A percentile compares a stretch with the other conserved stretches of the same genome.
These are phyloP conservation scores for Dolomedes plantarius DNA, from an alignment of 2,888 invertebrate species.

Conservation along the genomic window DNA sequence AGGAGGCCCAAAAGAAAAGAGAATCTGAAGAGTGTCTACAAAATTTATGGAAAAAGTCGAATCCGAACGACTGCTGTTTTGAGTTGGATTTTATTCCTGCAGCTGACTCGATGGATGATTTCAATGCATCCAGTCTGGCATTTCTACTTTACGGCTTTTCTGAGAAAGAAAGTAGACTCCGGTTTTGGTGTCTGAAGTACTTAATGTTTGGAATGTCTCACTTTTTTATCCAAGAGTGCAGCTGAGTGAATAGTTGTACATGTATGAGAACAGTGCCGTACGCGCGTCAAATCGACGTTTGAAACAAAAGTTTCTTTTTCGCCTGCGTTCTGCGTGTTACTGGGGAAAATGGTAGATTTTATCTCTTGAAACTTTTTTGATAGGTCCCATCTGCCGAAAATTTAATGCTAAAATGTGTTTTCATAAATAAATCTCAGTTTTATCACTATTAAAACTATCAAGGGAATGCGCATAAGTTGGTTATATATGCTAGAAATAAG, in stretches of 20 bases:
- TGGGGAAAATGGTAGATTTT: no score
- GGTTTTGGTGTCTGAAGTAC: conserved; percentile 5
- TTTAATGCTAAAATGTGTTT: no score
- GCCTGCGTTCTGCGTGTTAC: background rate
- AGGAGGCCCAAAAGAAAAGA: background rate
- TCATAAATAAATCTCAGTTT: no score
- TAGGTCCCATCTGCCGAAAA: no score
- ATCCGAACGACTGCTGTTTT: conserved; percentile 5
- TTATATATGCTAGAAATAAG: no score
- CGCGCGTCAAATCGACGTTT: background rate
- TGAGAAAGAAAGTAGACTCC: background rate
- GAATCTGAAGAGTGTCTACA: background rate
- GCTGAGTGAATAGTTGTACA: background rate
- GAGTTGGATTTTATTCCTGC: conserved; percentile 2
- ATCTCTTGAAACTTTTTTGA: no score
- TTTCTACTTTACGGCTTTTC: conserved; percentile 2
- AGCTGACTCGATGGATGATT: conserved; percentile 16
- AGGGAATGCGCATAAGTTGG: no score
- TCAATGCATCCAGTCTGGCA: conserved; percentile 6
- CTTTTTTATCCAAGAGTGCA: conserved; percentile 1
- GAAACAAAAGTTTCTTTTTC: background rate
- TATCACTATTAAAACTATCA: no score
- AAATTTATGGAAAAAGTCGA: conserved; percentile 7
- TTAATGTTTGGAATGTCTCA: background rate
- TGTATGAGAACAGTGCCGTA: background rate